Evolutionary conservation across 1,140 invertebrate species (phyloP).

Genomic region (Phthorimaea operculella): DNA sequence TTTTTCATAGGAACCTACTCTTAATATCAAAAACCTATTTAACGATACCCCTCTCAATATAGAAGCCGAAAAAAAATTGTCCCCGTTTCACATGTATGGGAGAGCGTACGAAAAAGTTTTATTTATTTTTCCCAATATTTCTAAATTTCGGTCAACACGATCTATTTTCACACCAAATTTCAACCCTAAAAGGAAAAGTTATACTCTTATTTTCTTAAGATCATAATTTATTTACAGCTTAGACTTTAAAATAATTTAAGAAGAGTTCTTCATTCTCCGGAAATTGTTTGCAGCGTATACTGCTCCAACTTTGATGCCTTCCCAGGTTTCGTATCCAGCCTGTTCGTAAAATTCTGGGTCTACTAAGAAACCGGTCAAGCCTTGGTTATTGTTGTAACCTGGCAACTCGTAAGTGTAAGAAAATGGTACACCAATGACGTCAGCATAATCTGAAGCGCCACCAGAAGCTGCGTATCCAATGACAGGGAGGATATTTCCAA

Average conservation of each 20-base stretch:
- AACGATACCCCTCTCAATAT: too few species aligned
- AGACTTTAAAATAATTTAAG: neutral
- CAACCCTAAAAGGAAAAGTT: neutral
- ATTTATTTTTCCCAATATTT: neutral
- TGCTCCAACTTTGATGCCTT: slow-evolving; percentile 34
- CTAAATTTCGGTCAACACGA: too few species aligned
- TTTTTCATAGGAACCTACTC: too few species aligned
- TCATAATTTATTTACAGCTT: neutral
- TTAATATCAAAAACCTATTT: too few species aligned
- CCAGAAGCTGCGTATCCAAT: slow-evolving; percentile 56
- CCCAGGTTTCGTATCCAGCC: slow-evolving; percentile 42
- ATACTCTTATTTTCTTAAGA: too few species aligned
- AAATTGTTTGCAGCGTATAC: slow-evolving; percentile 13
- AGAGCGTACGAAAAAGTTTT: too few species aligned
- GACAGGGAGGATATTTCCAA: slow-evolving; percentile 68
- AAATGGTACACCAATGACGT: slow-evolving; percentile 40
- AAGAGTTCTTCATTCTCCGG: neutral
- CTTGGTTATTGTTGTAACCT: slow-evolving; percentile 6
- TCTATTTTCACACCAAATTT: too few species aligned
- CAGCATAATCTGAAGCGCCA: slow-evolving; percentile 32
- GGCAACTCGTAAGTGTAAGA: slow-evolving; percentile 35
- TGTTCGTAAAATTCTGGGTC: slow-evolving; percentile 42
- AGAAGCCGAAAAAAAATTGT: too few species aligned
- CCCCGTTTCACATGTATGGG: too few species aligned
- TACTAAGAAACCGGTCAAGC: slow-evolving; percentile 36